Percentiles rank a stretch among this genome's conserved stretches.
These are phyloP conservation scores for Drosophila falleni DNA, from an alignment of 2,888 invertebrate species.

Conservation along the genomic window DNA sequence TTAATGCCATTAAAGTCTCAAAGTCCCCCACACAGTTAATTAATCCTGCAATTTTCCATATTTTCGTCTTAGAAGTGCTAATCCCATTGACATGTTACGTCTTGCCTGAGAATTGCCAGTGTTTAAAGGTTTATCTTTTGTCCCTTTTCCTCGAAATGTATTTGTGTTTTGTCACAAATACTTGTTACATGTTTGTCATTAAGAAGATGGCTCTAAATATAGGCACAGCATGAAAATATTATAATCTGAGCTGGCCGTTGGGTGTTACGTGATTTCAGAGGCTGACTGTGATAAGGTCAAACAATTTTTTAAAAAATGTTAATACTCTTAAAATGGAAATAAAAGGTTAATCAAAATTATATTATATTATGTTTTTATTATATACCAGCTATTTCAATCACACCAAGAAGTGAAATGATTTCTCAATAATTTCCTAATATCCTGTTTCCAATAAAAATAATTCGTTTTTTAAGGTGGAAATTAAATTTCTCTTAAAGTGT, in stretches of 20 bases:
- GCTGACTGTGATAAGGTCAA: not conserved
- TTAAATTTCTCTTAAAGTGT: too few species aligned
- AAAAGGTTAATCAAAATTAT: too few species aligned
- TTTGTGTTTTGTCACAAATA: conserved; percentile 40
- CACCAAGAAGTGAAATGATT: too few species aligned
- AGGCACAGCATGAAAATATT: conserved; percentile 30
- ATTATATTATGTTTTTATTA: too few species aligned
- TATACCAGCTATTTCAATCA: too few species aligned
- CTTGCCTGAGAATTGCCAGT: not conserved
- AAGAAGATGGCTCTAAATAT: conserved; percentile 42
- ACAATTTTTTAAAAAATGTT: too few species aligned
- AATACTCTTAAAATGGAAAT: too few species aligned
- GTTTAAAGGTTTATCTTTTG: not conserved
- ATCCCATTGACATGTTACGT: conserved; percentile 9
- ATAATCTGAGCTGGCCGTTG: conserved; percentile 2
- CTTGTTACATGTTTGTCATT: conserved; percentile 35
- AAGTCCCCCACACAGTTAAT: conserved; percentile 2
- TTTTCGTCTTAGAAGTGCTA: not conserved
- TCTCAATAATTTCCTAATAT: too few species aligned
- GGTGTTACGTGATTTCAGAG: conserved; percentile 1
- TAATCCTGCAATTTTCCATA: conserved; percentile 6
- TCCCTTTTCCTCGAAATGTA: not conserved
- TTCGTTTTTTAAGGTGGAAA: too few species aligned
- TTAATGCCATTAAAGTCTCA: conserved; percentile 5
- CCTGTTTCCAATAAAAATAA: too few species aligned